phyloP scores from a whole-genome alignment of 2,113 vertebrate genomes.

The Epinephelus moara region DNA sequence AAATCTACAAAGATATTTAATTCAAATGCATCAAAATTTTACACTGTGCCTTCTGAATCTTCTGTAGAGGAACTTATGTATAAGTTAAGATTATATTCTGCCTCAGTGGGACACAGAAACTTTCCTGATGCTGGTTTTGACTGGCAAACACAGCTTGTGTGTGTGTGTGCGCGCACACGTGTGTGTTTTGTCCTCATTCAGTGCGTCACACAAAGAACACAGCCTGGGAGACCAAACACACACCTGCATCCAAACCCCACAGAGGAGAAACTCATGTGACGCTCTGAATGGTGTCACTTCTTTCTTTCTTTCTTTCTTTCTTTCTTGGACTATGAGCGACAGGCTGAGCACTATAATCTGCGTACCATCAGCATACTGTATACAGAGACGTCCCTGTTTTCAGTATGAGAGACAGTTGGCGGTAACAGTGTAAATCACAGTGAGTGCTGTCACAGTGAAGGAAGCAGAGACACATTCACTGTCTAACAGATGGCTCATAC shows the following conservation, averaged over 20 bases:
- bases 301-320: constrained; percentile 52
- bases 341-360: constrained; percentile 61
- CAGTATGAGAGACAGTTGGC: constrained; percentile 69
- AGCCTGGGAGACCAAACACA: constrained; percentile 55
- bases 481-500: constrained; percentile 74
- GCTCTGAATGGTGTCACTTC: constrained; percentile 68
- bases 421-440: constrained; percentile 72
- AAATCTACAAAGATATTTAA: not conserved
- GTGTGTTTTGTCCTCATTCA: constrained; percentile 49
- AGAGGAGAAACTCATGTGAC: constrained; percentile 67
- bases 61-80: not conserved
- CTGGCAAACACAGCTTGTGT: constrained; percentile 31
- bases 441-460: constrained; percentile 70
- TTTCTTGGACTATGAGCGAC: constrained; percentile 44
- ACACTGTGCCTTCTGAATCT: not conserved
- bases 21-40: not conserved
- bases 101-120: not conserved
- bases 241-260: constrained; percentile 71
- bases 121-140: constrained; percentile 9
- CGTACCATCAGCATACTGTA: constrained; percentile 58
- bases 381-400: constrained; percentile 70
- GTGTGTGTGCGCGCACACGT: not conserved
- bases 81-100: not conserved
- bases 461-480: constrained; percentile 76
- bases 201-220: constrained; percentile 50